Base-by-base conservation (phyloP, 2,888 invertebrate species). In the Altica lythri region DNA sequence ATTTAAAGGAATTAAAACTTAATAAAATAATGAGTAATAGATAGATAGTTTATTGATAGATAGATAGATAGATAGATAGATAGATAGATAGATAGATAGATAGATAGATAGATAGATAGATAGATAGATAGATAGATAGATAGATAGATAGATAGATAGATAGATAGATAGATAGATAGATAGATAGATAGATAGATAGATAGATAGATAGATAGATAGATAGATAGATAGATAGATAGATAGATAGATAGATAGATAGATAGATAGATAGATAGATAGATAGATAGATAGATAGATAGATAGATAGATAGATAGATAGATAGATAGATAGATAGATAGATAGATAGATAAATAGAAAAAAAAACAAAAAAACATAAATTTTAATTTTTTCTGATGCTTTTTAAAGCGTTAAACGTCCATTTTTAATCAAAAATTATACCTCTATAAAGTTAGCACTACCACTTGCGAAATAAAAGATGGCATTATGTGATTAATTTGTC, bases 261-360 rank as follows among this genome's bases (percentile, higher is more conserved):
- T 22, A 22, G 22, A 22, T 22, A 22, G 22, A 22, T 22, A 22
- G 22, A 22, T 22, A 22, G 22, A 22, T 22, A 22, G 22, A 22
- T 22, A 22, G 22, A 22, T 22, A 22, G 22, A 22, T 22, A 22
- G 22, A 22, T 22, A 22, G 22, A 22, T 22, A 22, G 22, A 38
- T 38, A 17, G 38, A 18, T 38, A 17, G 38, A 38, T 38, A 17
- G 38, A 17, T 38, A 38, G 38, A 35, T 35, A 35, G 35, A 35
- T 35, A 35, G 35, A 35, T 35, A 35, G 35, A 35, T 35, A 35
- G 35, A 35, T 35, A 35, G 35, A 35, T 35, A 35, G 35, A 35
- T 35, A 35, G 35, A 35, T 35, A 35, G 35, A 35, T 35, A 35
- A 16, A 35, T 35, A 35, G 12, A 35, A 14, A 6, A 32, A 32